A percentile compares a stretch with the other conserved stretches of the same genome.
Conservation (phyloP, 64 coral and sea anemone species). For the Anthopleura sola region DNA sequence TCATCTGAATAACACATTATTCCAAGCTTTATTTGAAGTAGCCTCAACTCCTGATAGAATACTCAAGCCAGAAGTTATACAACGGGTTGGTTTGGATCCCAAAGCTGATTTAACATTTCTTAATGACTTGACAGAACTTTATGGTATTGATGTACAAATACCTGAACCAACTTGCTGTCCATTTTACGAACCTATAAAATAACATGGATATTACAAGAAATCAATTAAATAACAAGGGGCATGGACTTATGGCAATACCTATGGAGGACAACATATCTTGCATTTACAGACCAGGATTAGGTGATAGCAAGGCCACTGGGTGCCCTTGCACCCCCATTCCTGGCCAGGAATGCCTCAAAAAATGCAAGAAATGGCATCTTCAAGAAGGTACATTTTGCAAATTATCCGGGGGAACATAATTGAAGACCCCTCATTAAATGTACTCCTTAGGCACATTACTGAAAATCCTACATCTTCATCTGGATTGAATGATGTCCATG, state of each 20-base stretch:
- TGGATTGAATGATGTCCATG: too few species aligned
- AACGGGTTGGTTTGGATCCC: conserved; percentile 79
- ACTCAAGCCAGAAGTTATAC: conserved; percentile 70
- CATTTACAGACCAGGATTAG: too few species aligned
- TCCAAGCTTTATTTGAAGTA: conserved; percentile 88
- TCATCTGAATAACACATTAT: conserved; percentile 91
- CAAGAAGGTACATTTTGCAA: too few species aligned
- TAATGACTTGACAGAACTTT: conserved; percentile 83
- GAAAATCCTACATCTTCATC: too few species aligned
- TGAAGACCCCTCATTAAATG: too few species aligned
- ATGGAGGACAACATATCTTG: neutral
- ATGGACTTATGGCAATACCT: neutral
- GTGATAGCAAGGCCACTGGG: too few species aligned
- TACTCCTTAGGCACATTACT: too few species aligned
- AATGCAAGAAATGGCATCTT: too few species aligned
- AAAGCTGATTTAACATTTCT: conserved; percentile 83
- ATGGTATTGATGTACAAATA: conserved; percentile 87
- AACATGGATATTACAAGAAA: neutral
- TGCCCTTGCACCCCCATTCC: too few species aligned
- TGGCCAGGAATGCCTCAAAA: too few species aligned
- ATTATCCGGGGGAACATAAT: too few species aligned
- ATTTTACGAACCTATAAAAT: conserved; percentile 52
- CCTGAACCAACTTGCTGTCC: conserved; percentile 81
- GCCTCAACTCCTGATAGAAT: conserved; percentile 88
- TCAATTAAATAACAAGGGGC: neutral